Percentiles rank a stretch among this genome's conserved stretches.
Evolutionary conservation across 2,888 invertebrate species (phyloP).

Genomic region (Chalcis sispes): DNA sequence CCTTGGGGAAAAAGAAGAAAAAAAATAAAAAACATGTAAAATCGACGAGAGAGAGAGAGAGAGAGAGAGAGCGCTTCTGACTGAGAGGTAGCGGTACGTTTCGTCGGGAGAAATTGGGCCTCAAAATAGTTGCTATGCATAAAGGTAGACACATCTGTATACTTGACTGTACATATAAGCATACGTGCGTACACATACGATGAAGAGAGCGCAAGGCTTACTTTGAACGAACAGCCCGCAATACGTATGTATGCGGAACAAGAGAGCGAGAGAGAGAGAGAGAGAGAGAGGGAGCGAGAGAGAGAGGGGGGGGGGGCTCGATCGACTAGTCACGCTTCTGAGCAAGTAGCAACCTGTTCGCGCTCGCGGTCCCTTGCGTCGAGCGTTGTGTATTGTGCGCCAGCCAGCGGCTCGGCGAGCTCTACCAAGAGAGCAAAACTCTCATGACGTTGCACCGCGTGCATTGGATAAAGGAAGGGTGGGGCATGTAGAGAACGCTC

Average conservation of each 20-base stretch:
- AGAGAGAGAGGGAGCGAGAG: constrained; percentile 8
- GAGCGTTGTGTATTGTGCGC: too few relatives aligned
- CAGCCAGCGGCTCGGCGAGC: neutral
- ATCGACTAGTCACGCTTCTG: constrained; percentile 56
- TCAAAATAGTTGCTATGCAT: neutral
- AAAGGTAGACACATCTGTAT: neutral
- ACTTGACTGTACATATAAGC: constrained; percentile 1
- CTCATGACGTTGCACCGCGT: constrained; percentile 18
- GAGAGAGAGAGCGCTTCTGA: neutral
- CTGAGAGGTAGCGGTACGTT: neutral
- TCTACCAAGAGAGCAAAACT: neutral
- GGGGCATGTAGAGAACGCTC: too few relatives aligned
- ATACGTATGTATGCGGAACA: neutral
- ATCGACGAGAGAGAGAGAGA: neutral
- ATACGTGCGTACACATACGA: neutral
- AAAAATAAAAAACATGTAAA: neutral
- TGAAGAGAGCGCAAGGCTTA: neutral
- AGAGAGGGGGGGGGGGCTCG: constrained; percentile 32
- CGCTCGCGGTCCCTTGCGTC: too few relatives aligned
- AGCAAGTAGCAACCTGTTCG: constrained; percentile 59
- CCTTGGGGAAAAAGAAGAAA: neutral
- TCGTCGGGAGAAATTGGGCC: constrained; percentile 13
- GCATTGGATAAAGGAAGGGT: neutral
- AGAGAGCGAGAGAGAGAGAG: too few relatives aligned
- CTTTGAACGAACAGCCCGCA: too few relatives aligned